A percentile compares a stretch with the other conserved stretches of the same genome.
Conservation (phyloP, 2,888 invertebrate genomes). For the Buathra laborator region DNA sequence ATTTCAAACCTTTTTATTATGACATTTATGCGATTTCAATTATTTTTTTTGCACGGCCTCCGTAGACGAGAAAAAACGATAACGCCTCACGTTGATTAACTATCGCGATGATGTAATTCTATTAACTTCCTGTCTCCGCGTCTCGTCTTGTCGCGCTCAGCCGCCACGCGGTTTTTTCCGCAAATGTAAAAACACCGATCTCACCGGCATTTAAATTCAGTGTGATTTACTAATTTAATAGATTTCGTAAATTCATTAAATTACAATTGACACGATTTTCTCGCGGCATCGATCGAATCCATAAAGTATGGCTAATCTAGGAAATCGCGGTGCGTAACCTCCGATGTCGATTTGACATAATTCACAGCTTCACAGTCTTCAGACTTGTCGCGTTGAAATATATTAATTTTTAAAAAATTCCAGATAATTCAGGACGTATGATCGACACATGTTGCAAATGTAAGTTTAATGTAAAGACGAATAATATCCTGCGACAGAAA, state of each 20-base stretch:
- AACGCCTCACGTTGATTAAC: not conserved
- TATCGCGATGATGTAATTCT: not conserved
- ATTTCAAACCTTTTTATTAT: too few species aligned
- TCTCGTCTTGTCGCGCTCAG: conserved; percentile 1
- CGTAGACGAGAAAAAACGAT: conserved; percentile 34
- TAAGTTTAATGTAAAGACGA: not conserved
- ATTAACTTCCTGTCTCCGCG: not conserved
- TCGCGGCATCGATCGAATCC: not conserved
- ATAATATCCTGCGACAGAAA: too few species aligned
- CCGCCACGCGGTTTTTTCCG: not conserved
- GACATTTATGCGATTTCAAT: too few species aligned
- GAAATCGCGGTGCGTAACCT: conserved; percentile 39
- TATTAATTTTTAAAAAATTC: not conserved
- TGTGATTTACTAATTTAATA: conserved; percentile 1
- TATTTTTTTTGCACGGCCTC: not conserved
- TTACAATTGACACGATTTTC: not conserved
- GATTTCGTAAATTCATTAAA: not conserved
- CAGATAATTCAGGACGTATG: conserved; percentile 18
- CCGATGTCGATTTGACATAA: not conserved
- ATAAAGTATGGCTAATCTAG: conserved; percentile 48
- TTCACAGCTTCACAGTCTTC: not conserved
- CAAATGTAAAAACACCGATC: not conserved
- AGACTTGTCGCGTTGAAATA: not conserved
- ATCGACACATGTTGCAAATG: conserved; percentile 47
- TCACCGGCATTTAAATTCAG: conserved; percentile 31